These are phyloP conservation scores for Stenchaetothrips biformis DNA, from an alignment of 2,888 invertebrate genomes.

Conservation along the genomic window DNA sequence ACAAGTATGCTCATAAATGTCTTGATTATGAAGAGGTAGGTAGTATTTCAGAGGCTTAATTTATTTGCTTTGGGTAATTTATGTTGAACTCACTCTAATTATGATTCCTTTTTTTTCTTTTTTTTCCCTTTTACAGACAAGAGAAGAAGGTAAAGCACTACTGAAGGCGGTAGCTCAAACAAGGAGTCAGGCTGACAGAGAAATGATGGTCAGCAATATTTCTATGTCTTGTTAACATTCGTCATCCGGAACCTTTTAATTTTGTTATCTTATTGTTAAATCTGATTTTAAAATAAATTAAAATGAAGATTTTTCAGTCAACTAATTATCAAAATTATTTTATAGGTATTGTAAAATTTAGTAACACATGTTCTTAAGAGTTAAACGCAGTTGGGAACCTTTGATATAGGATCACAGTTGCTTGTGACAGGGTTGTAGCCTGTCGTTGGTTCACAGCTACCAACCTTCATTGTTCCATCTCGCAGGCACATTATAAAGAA, in stretches of 20 bases:
- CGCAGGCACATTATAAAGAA: constrained; percentile 38
- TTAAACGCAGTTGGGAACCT: not conserved
- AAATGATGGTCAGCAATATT: constrained; percentile 36
- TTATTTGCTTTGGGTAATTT: not conserved
- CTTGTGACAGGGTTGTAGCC: constrained; percentile 34
- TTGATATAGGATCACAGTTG: constrained; percentile 31
- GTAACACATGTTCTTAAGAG: too few species aligned
- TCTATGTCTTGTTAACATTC: not conserved
- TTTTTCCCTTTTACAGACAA: constrained; percentile 59
- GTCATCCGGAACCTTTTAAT: too few species aligned
- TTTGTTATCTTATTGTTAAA: too few species aligned
- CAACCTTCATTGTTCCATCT: constrained; percentile 37
- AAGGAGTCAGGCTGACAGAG: constrained; percentile 47
- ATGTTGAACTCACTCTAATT: constrained; percentile 26
- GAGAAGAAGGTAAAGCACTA: constrained; percentile 86
- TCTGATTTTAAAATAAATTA: too few species aligned
- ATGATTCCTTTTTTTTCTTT: constrained; percentile 17
- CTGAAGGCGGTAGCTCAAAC: constrained; percentile 77
- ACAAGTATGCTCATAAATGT: constrained; percentile 91
- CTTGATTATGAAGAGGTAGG: constrained; percentile 80
- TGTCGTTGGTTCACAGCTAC: constrained; percentile 36
- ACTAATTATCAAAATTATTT: too few species aligned
- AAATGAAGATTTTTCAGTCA: too few species aligned
- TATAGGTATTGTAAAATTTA: too few species aligned
- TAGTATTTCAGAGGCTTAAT: constrained; percentile 26